Base-by-base conservation (phyloP, 1,140 invertebrate species). In the Stenopsyche tienmushanensis region DNA sequence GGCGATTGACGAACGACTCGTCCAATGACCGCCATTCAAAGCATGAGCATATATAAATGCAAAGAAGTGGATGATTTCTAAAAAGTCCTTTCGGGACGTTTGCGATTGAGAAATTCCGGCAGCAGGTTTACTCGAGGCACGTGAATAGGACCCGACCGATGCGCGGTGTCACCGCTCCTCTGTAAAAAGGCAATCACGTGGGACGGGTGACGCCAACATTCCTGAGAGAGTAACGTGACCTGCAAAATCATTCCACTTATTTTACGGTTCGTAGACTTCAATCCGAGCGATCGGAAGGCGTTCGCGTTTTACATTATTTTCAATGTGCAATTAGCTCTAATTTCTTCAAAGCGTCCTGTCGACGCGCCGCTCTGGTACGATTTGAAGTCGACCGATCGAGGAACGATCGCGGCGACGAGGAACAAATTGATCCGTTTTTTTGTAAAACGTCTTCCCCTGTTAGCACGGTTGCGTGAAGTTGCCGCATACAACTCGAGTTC, bases 401-500 rank as follows among this genome's bases (percentile, higher is more conserved):
- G 29, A 34, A 34, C 5, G 29, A 34, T 34, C 29, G 29, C 13
- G 29, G 29, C 13, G 13, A 34, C 5, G 29, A 5, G 29, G 13
- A 34, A 34, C 5, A 13, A 34, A 34, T 7, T 34, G 29, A 34
- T 41, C 20, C 20, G 20, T 52, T 23, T 52, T 52, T 52, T 20
- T 23, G 3, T 45, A 13, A 45, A 45, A 45, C 44, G 21, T 45
- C n/a, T 49, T 49, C 29, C 18, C 23, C 10, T 21, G 52, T 50
- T 29, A 20, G 1, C 39, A 21, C 15, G 18, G 20, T 29, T 21
- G 24, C 39, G 26, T 45, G 24, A 49, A 20, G 49, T 50, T 29
- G 60, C 52, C 49, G 21, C 17, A 59, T 47, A 26, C 42, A 20
- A 58, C 53, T 25, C 34, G 55, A 52, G 64, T 50, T 66, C 57